Conservation (phyloP, 2,113 vertebrate species). For the Accipiter virgatus region DNA sequence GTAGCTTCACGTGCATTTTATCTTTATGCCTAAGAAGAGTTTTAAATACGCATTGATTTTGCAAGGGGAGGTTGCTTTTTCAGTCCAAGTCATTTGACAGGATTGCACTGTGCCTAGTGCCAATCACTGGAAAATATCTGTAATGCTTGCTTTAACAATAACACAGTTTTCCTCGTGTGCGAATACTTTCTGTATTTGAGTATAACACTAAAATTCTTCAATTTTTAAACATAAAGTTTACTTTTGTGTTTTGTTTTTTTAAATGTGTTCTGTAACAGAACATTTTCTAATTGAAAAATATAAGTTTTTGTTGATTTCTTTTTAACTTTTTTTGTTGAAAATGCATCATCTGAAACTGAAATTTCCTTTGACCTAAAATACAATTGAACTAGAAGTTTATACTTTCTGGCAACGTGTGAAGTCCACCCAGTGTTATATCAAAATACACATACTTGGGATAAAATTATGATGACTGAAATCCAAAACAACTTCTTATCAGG, state of each 20-base stretch:
- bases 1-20: neutral
- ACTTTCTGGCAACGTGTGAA: neutral
- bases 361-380: neutral
- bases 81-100: neutral
- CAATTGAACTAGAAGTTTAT: neutral
- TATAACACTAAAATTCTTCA: neutral
- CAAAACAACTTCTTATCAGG: neutral
- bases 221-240: neutral
- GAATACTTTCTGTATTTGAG: neutral
- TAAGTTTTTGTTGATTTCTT: rapidly evolving
- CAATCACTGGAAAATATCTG: neutral
- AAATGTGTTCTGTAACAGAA: neutral
- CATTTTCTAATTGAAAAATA: neutral
- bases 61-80: neutral
- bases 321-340: neutral
- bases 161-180: neutral
- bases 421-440: neutral
- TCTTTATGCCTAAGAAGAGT: neutral
- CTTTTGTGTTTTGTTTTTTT: neutral
- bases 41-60: neutral
- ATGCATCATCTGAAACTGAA: neutral
- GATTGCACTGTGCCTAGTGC: neutral
- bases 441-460: neutral
- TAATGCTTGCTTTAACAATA: neutral
- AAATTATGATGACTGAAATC: neutral